Evolutionary conservation across 2,888 invertebrate species (phyloP).

Genomic region (Choristoneura rosaceana): DNA sequence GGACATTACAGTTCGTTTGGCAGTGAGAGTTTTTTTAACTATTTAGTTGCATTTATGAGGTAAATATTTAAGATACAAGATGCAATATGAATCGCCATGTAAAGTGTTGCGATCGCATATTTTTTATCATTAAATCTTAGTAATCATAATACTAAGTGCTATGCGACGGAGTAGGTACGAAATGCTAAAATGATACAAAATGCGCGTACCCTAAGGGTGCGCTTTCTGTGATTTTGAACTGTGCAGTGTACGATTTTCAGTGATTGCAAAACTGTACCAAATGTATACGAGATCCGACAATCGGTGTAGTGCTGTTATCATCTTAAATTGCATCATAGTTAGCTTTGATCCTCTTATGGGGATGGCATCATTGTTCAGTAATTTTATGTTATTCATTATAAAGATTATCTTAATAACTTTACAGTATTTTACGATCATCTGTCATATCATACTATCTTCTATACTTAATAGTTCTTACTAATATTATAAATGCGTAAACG

Average conservation of each 20-base stretch:
- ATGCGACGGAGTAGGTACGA: too few species aligned
- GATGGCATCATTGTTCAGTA: slow-evolving; percentile 33
- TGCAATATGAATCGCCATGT: too few species aligned
- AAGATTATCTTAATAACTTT: neutral
- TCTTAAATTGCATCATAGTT: slow-evolving; percentile 22
- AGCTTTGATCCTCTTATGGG: neutral
- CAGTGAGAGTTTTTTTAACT: too few species aligned
- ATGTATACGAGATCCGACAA: neutral
- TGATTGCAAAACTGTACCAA: neutral
- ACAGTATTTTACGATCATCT: neutral
- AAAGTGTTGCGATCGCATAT: too few species aligned
- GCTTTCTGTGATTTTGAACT: neutral
- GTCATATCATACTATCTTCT: neutral
- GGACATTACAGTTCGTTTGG: too few species aligned
- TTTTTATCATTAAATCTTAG: too few species aligned
- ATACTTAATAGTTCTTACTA: neutral
- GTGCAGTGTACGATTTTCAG: neutral
- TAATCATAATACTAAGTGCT: too few species aligned
- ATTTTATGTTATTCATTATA: slow-evolving; percentile 11
- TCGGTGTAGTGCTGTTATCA: slow-evolving; percentile 27
- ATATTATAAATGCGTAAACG: too few species aligned
- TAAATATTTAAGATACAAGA: too few species aligned
- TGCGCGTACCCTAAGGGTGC: too few species aligned
- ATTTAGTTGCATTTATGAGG: too few species aligned
- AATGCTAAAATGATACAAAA: too few species aligned